These are phyloP conservation scores for Drosophila melanogaster DNA, from an alignment of 1,140 invertebrate species.

Conservation along the genomic window DNA sequence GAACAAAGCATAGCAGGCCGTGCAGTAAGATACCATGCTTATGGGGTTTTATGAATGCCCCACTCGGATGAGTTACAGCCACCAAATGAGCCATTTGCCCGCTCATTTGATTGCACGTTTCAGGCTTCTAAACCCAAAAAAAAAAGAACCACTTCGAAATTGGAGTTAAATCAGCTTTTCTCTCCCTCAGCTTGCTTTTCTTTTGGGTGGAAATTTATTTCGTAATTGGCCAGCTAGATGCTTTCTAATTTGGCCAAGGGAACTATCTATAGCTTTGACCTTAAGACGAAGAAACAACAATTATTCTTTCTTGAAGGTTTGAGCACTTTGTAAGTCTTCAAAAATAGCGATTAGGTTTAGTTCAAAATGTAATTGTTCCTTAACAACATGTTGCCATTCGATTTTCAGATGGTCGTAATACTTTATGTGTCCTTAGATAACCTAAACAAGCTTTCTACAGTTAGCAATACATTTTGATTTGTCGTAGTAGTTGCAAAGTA, in stretches of 20 bases:
- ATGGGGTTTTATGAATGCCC: conserved; percentile 62
- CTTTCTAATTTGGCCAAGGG: conserved; percentile 4
- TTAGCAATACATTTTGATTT: no score
- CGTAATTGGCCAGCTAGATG: conserved; percentile 30
- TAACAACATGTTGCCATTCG: not conserved
- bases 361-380: not conserved
- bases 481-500: no score
- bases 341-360: not conserved
- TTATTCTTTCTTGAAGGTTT: conserved; percentile 4
- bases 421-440: not conserved
- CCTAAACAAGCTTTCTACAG: no score
- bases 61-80: conserved; percentile 47
- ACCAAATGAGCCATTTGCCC: conserved; percentile 49
- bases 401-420: not conserved
- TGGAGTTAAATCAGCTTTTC: conserved; percentile 29
- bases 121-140: conserved; percentile 7
- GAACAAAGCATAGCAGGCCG: conserved; percentile 20
- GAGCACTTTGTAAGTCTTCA: not conserved
- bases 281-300: not conserved
- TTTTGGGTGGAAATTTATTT: conserved; percentile 25
- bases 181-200: not conserved
- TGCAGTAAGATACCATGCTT: conserved; percentile 31
- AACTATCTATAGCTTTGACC: conserved; percentile 3
- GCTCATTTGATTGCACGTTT: conserved; percentile 60
- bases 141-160: conserved; percentile 8